phyloP scores from a whole-genome alignment of 2,888 invertebrate species.

The Eupithecia tripunctaria region DNA sequence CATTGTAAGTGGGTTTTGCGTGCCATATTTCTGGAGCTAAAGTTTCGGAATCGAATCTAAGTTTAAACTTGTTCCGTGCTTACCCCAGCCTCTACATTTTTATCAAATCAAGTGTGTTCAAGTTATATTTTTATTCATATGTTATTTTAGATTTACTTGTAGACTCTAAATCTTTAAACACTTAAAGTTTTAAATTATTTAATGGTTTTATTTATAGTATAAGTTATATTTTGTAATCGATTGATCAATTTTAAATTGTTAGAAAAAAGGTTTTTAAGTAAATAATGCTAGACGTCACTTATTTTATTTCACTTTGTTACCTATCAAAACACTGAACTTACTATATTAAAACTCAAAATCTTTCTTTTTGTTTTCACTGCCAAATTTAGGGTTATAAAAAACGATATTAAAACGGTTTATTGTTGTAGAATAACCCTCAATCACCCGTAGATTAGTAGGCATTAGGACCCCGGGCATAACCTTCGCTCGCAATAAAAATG shows the following conservation, averaged over 20 bases:
- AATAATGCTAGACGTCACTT: background rate
- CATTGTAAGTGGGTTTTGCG: slow-evolving; percentile 36
- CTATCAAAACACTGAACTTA: background rate
- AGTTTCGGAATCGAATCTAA: slow-evolving; percentile 53
- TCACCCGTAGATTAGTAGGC: slow-evolving; percentile 44
- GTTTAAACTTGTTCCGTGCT: slow-evolving; percentile 46
- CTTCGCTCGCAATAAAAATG: slow-evolving; percentile 37
- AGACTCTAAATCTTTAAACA: too few relatives aligned
- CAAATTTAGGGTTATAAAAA: slow-evolving; percentile 24
- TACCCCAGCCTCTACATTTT: slow-evolving; percentile 35
- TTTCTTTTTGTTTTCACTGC: slow-evolving; percentile 1
- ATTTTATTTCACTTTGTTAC: background rate
- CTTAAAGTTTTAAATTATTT: too few relatives aligned
- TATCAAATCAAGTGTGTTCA: slow-evolving; percentile 36
- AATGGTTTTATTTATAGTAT: background rate
- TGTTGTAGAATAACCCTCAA: slow-evolving; percentile 47
- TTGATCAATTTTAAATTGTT: background rate
- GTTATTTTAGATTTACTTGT: background rate
- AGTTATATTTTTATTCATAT: background rate
- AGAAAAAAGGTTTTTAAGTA: background rate
- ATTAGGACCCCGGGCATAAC: slow-evolving; percentile 41
- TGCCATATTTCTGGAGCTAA: slow-evolving; percentile 48
- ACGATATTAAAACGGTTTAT: slow-evolving; percentile 44
- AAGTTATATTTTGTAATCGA: background rate
- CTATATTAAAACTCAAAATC: background rate